These are phyloP conservation scores for Pterophyllum scalare DNA, from an alignment of 2,113 vertebrate genomes.

Conservation along the genomic window DNA sequence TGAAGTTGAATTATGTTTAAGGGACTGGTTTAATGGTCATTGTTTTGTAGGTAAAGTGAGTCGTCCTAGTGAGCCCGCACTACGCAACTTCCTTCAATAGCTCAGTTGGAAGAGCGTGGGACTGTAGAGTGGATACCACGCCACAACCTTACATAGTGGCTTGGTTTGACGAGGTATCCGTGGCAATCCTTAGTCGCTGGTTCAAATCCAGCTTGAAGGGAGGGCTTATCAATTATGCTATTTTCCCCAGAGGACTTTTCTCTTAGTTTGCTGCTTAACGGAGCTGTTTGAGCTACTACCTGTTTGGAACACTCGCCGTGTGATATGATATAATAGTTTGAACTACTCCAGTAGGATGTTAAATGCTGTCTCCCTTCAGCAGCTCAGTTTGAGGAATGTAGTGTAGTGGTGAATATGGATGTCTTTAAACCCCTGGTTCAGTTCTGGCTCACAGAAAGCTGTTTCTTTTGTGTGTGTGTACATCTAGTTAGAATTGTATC, in stretches of 20 bases:
- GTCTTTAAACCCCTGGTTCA: background rate
- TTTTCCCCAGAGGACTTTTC: no score
- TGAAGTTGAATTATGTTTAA: background rate
- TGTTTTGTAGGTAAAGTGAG: background rate
- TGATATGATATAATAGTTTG: background rate
- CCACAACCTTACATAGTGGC: fast-evolving
- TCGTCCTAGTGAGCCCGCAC: fast-evolving
- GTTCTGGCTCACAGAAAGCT: background rate
- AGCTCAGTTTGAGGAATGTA: background rate
- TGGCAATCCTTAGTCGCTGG: fast-evolving
- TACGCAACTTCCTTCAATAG: fast-evolving
- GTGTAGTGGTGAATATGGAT: background rate
- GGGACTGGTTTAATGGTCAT: background rate
- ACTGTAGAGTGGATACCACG: fast-evolving
- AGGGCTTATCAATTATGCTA: fast-evolving
- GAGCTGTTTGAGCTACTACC: no score
- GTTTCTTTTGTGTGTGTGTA: no score
- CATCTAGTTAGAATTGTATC: no score
- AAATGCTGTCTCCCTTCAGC: background rate
- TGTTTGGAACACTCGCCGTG: background rate
- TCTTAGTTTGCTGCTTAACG: no score
- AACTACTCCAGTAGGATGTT: background rate
- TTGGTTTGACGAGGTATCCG: fast-evolving
- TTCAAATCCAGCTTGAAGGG: background rate
- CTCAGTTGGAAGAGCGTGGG: background rate